Conservation (phyloP, 2,888 invertebrate species). For the Diachrysia chrysitis region DNA sequence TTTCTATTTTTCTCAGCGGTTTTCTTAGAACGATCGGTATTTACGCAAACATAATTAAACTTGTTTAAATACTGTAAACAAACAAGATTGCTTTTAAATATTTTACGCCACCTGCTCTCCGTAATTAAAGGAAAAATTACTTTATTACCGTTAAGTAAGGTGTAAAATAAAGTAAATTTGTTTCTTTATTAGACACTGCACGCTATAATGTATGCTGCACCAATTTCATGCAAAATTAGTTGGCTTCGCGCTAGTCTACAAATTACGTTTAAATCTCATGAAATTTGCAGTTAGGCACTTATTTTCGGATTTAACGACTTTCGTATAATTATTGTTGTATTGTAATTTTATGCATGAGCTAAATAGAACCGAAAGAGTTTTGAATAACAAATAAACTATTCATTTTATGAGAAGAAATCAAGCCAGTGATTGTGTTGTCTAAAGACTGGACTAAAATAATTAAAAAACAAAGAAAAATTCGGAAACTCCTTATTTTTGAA, state of each 20-base stretch:
- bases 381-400: no score
- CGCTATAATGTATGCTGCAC: background rate
- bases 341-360: no score
- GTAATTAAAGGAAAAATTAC: conserved; percentile 4
- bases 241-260: background rate
- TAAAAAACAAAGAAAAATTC: no score
- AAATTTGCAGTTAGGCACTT: background rate
- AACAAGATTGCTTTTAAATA: conserved; percentile 1
- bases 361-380: no score
- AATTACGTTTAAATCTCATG: background rate
- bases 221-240: conserved; percentile 6
- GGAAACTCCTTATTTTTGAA: no score
- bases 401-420: no score
- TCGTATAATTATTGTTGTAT: background rate
- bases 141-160: background rate
- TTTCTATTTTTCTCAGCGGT: conserved; percentile 16
- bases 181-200: background rate
- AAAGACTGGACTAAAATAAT: no score
- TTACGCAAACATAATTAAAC: conserved; percentile 34
- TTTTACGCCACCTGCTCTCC: conserved; percentile 3
- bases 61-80: conserved; percentile 27
- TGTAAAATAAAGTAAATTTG: background rate
- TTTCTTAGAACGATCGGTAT: conserved; percentile 25
- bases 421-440: no score
- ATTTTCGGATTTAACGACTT: background rate